Evolutionary conservation across 2,888 invertebrate species (phyloP).

Genomic region (Nomada lathburiana): DNA sequence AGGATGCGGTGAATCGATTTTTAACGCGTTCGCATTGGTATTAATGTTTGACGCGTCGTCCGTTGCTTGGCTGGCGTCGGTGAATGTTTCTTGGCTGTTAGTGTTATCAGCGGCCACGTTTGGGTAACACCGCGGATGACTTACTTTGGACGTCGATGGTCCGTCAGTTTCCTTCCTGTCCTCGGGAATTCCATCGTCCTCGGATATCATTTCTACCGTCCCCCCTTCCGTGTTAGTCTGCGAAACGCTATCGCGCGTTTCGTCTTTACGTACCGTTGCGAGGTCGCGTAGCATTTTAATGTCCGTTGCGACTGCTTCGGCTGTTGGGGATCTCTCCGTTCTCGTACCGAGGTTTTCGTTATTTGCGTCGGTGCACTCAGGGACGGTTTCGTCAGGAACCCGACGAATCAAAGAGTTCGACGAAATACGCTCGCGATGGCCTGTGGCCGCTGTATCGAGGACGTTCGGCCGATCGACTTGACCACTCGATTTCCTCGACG

Average conservation of each 20-base stretch:
- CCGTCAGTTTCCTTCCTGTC: not conserved
- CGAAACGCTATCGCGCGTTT: constrained; percentile 16
- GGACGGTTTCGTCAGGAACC: not conserved
- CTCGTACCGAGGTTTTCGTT: not conserved
- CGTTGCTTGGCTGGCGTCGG: not conserved
- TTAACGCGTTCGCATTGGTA: not conserved
- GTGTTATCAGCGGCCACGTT: constrained; percentile 13
- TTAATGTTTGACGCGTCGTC: not conserved
- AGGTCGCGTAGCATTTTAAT: constrained; percentile 53
- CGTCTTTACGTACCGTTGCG: constrained; percentile 64
- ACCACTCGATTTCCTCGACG: constrained; percentile 64
- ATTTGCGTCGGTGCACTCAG: not conserved
- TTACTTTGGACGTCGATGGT: constrained; percentile 19
- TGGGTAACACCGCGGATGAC: constrained; percentile 24
- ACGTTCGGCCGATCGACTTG: constrained; percentile 15
- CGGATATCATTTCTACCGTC: constrained; percentile 23
- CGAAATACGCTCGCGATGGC: not conserved
- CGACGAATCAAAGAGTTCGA: not conserved
- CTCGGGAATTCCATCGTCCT: constrained; percentile 18
- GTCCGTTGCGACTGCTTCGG: constrained; percentile 45
- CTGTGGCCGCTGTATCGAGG: not conserved
- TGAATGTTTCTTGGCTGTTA: constrained; percentile 1
- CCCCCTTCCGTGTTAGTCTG: constrained; percentile 35
- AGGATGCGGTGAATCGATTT: constrained; percentile 21
- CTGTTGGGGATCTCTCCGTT: constrained; percentile 6